These are phyloP conservation scores for Esox niger DNA, from an alignment of 2,113 vertebrate genomes.

Conservation along the genomic window DNA sequence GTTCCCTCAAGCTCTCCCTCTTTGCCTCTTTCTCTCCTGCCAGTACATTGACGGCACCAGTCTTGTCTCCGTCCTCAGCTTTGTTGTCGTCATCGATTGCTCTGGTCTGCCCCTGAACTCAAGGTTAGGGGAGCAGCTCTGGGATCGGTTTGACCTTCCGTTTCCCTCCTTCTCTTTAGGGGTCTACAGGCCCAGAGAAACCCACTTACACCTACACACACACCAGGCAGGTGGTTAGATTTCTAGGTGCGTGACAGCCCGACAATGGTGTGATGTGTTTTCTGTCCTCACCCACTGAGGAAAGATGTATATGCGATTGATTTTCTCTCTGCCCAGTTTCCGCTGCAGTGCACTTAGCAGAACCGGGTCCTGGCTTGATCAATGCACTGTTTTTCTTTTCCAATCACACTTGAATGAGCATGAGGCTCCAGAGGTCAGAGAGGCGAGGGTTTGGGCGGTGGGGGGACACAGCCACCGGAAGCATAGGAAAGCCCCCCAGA, in stretches of 20 bases:
- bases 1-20: too few relatives aligned
- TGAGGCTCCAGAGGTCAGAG: conserved; percentile 72
- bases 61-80: too few relatives aligned
- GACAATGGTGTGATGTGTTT: conserved; percentile 67
- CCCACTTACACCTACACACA: conserved; percentile 27
- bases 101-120: conserved; percentile 67
- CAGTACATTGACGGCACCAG: too few relatives aligned
- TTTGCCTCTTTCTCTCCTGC: too few relatives aligned
- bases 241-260: conserved; percentile 66
- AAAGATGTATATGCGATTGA: conserved; percentile 73
- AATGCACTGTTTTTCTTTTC: conserved; percentile 76
- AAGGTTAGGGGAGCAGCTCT: conserved; percentile 65
- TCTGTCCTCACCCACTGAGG: conserved; percentile 54
- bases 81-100: conserved; percentile 63
- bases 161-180: conserved; percentile 65
- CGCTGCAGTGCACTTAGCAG: conserved; percentile 67
- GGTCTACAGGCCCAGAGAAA: conserved; percentile 53
- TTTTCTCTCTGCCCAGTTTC: conserved; percentile 65
- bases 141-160: conserved; percentile 73
- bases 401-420: conserved; percentile 71
- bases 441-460: conserved; percentile 58
- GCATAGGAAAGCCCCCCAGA: conserved; percentile 50
- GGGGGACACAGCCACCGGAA: conserved; percentile 48
- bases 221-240: conserved; percentile 49
- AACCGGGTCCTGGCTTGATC: conserved; percentile 70